These are phyloP conservation scores for Acromyrmex echinatior DNA, from an alignment of 1,140 invertebrate species.

Conservation along the genomic window DNA sequence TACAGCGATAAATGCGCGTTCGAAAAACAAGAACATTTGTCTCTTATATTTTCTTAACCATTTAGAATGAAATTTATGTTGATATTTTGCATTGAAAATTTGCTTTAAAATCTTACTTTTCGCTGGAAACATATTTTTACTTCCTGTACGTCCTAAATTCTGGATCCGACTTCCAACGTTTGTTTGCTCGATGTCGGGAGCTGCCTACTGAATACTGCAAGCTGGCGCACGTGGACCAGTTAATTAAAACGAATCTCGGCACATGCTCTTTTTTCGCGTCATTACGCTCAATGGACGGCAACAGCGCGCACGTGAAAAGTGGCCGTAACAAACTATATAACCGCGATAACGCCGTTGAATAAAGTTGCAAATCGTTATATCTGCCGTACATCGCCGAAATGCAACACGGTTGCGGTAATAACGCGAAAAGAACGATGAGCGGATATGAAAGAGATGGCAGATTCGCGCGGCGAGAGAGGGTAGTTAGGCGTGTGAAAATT, in stretches of 20 bases:
- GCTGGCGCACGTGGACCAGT: conserved; percentile 25
- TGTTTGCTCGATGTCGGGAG: conserved; percentile 10
- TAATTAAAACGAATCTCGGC: conserved; percentile 67
- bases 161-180: conserved; percentile 15
- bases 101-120: not conserved
- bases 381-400: conserved; percentile 11
- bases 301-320: conserved; percentile 54
- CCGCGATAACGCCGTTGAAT: conserved; percentile 40
- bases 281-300: conserved; percentile 55
- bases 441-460: conserved; percentile 25
- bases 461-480: conserved; percentile 15
- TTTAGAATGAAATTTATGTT: not conserved
- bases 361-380: conserved; percentile 63
- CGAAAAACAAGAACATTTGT: not conserved
- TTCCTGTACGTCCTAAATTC: conserved; percentile 12
- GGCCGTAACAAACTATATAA: conserved; percentile 49
- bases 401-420: conserved; percentile 33
- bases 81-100: conserved; percentile 4
- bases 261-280: conserved; percentile 45
- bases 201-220: conserved; percentile 20
- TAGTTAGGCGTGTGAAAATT: conserved; percentile 12
- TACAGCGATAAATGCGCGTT: not conserved
- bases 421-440: not conserved
- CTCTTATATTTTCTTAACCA: not conserved
- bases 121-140: conserved; percentile 2